Percentiles rank a stretch among this genome's conserved stretches.
Evolutionary conservation across 2,113 vertebrate genomes (phyloP).

Genomic region (Lamprologus sp.): DNA sequence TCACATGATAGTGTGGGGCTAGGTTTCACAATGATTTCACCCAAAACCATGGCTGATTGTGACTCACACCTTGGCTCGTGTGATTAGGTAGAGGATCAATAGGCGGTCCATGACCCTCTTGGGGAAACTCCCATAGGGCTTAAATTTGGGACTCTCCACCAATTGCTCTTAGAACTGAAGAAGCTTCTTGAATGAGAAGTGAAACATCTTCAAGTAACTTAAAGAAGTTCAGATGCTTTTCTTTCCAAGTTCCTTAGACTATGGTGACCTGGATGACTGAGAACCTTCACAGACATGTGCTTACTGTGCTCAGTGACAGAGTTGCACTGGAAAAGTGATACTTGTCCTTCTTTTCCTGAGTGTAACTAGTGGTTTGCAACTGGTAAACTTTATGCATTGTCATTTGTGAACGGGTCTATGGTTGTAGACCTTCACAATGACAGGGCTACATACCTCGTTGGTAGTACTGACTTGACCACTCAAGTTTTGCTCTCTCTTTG

Average conservation of each 20-base stretch:
- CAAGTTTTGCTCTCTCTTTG: background rate
- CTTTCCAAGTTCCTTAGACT: background rate
- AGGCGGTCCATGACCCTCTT: background rate
- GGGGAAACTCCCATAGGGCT: background rate
- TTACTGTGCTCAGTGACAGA: background rate
- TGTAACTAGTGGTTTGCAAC: background rate
- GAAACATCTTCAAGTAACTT: background rate
- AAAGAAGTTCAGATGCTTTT: background rate
- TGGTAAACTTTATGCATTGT: background rate
- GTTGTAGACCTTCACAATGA: background rate
- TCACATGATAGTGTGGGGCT: background rate
- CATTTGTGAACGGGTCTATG: background rate
- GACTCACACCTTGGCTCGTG: background rate
- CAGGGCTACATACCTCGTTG: background rate
- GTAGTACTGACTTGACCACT: background rate
- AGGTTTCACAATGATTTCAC: accelerated
- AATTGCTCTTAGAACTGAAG: background rate
- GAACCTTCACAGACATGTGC: background rate
- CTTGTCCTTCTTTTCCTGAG: background rate
- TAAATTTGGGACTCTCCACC: background rate
- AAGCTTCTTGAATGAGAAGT: background rate
- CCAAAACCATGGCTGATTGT: background rate
- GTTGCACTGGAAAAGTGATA: background rate
- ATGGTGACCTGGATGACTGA: background rate
- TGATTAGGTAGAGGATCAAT: background rate